Conservation (phyloP, 2,797 vertebrate species). For the Notolepis coatsorum region DNA sequence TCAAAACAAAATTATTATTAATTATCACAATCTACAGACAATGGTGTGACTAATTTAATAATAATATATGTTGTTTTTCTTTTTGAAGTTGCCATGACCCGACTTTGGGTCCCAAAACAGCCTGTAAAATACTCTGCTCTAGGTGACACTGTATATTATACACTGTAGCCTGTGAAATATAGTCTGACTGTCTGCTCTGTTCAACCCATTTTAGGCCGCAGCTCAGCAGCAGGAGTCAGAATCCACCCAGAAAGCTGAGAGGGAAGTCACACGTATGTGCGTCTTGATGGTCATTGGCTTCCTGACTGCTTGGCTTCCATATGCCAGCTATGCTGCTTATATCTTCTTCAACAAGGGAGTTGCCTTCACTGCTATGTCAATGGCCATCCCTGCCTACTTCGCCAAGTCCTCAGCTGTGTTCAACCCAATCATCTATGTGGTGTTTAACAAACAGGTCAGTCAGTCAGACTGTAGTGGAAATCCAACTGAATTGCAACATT, state of each 20-base stretch:
- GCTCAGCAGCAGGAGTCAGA: slow-evolving; percentile 88
- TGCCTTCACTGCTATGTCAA: slow-evolving; percentile 77
- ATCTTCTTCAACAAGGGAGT: slow-evolving; percentile 86
- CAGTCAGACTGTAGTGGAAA: background rate
- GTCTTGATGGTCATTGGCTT: slow-evolving; percentile 87
- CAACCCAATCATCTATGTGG: slow-evolving; percentile 79
- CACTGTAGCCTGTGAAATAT: no score
- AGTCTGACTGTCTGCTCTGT: no score
- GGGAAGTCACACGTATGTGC: slow-evolving; percentile 88
- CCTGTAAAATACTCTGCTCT: no score
- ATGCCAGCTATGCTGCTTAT: slow-evolving; percentile 83
- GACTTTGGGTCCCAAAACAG: no score
- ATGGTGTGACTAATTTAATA: no score
- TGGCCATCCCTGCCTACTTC: slow-evolving; percentile 88
- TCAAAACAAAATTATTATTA: no score
- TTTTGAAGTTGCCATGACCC: no score
- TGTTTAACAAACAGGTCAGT: slow-evolving; percentile 91
- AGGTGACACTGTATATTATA: no score
- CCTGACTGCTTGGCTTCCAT: slow-evolving; percentile 85
- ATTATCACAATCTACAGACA: no score
- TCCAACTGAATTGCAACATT: background rate
- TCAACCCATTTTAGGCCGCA: slow-evolving; percentile 83
- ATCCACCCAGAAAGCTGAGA: slow-evolving; percentile 88
- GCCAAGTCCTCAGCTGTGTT: slow-evolving; percentile 87
- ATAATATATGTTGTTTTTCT: no score